Evolutionary conservation across 2,113 vertebrate species (phyloP), one percentile per base, ranked within the genome.

Genomic region (Pseudorectes ferrugineus): DNA sequence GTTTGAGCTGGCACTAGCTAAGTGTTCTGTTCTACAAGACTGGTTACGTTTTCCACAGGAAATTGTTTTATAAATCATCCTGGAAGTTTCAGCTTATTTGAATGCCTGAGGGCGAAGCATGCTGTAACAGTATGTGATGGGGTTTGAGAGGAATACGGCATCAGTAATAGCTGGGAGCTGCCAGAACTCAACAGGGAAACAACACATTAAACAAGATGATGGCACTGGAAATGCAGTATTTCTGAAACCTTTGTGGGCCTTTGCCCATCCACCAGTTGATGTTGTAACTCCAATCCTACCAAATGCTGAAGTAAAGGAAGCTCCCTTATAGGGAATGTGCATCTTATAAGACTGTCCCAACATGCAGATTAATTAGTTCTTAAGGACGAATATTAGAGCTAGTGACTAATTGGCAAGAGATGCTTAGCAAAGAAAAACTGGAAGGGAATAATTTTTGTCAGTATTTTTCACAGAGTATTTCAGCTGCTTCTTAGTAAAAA

Each of bases 51-150:
- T 92, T 91, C 94, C 74, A 33, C 85, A 77, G 96, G 95, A 97
- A 98, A 97, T 97, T 92, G 85, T 96, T 97, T 86, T 88, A 95
- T 98, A 97, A 98, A 97, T 98, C 96, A 97, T 72, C 77, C 71
- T 62, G 83, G 68, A 96, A 92, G 74, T 71, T 94, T 74, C 84
- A 91, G 88, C 85, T 89, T 59, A 67, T 92, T 79, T 85, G 57
- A 92, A 92, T 87, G 81, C 74, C 85, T 73, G 74, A 66, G 71
- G 55, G 49, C 95, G 92, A 89, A 91, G 75, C 36, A 24, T 55
- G 49, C 63, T 90, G 5, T 63, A 83, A 33, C 33, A 66, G 29
- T 79, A 38, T 42, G 59, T 48, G 66, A 72, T 48, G 42, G 66
- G 33, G 9, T 52, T 82, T 66, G 55, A 68, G 79, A 85, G 70